A percentile compares a stretch with the other conserved stretches of the same genome.
These are phyloP conservation scores for Ptyas mucosa DNA, from an alignment of 2,113 vertebrate genomes.

Conservation along the genomic window DNA sequence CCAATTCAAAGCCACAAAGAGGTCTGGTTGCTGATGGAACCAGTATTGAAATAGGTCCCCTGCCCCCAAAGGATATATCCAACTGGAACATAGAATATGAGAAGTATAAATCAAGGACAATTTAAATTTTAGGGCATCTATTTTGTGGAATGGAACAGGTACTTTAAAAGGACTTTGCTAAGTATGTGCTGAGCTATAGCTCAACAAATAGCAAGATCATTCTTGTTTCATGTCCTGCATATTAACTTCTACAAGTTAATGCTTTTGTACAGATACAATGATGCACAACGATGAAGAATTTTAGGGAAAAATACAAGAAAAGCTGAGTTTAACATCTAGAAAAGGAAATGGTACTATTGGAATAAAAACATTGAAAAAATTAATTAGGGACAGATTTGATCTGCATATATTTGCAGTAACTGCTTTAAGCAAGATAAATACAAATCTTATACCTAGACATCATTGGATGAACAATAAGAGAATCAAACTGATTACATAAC, in stretches of 20 bases:
- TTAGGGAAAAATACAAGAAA: background rate
- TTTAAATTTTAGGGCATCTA: background rate
- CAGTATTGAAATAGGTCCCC: background rate
- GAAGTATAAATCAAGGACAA: background rate
- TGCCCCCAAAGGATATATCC: background rate
- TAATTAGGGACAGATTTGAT: background rate
- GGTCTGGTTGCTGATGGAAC: background rate
- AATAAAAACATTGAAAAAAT: background rate
- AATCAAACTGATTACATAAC: background rate
- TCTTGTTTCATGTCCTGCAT: background rate
- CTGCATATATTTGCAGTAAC: background rate
- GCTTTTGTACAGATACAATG: background rate
- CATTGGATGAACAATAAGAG: background rate
- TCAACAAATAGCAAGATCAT: background rate
- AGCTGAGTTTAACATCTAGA: background rate
- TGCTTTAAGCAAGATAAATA: background rate
- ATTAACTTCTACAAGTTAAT: background rate
- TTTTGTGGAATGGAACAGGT: background rate
- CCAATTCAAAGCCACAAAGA: background rate
- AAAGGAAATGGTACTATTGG: background rate
- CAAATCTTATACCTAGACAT: background rate
- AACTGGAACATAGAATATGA: background rate
- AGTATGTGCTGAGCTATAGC: background rate
- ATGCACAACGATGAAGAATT: background rate
- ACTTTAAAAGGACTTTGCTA: background rate